Evolutionary conservation across 2,113 vertebrate species (phyloP).

Genomic region (Mellivora capensis): DNA sequence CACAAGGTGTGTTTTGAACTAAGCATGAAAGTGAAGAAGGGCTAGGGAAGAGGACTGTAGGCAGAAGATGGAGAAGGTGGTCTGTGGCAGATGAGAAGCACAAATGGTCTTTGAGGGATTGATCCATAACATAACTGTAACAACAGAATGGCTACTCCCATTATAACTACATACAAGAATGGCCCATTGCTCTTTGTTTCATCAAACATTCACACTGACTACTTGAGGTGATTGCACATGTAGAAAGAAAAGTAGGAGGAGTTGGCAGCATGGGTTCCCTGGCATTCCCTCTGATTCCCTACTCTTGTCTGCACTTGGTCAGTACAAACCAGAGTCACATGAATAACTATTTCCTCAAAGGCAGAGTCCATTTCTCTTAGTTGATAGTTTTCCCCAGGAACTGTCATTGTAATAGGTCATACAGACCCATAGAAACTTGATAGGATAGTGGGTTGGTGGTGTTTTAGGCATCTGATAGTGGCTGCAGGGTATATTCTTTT

Average conservation of each 20-base stretch:
- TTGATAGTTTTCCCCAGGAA: background rate
- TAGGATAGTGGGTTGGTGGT: background rate
- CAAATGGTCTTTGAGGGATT: background rate
- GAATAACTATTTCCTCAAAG: constrained; percentile 7
- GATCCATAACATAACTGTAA: background rate
- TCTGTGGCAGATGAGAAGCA: background rate
- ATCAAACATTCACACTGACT: background rate
- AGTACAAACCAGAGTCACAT: background rate
- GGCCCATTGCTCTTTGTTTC: background rate
- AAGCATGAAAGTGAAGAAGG: background rate
- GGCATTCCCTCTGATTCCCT: background rate
- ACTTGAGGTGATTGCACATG: background rate
- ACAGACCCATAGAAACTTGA: background rate
- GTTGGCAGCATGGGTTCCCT: background rate
- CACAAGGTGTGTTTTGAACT: background rate
- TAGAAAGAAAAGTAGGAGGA: background rate
- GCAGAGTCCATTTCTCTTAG: background rate
- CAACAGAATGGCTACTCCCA: background rate
- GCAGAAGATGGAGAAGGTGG: background rate
- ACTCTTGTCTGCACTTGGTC: background rate
- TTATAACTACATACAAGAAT: background rate
- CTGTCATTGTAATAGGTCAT: background rate
- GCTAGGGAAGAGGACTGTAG: background rate
- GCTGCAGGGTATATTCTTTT: background rate
- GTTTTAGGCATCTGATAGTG: background rate